phyloP scores from a whole-genome alignment of 2,888 invertebrate species.

The Callinectes sapidus region DNA sequence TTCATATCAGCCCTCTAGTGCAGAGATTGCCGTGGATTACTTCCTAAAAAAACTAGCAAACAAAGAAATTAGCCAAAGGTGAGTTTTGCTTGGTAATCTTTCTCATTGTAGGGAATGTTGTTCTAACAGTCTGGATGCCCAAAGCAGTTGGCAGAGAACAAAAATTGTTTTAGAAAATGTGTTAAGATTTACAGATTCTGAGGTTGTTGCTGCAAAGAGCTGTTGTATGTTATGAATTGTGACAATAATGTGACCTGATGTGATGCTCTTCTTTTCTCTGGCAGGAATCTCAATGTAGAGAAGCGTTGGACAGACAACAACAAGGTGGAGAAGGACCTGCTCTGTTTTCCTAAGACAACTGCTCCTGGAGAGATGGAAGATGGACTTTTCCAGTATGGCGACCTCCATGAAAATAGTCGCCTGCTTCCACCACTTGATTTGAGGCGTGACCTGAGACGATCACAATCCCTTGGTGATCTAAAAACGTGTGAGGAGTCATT shows the following conservation, averaged over 20 bases:
- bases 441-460: slow-evolving; percentile 76
- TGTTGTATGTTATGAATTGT: not conserved
- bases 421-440: slow-evolving; percentile 64
- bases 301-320: slow-evolving; percentile 62
- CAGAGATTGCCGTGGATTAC: slow-evolving; percentile 79
- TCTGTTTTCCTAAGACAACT: slow-evolving; percentile 74
- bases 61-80: slow-evolving; percentile 75
- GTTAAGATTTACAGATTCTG: too few relatives aligned
- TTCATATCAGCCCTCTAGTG: slow-evolving; percentile 76
- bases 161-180: not conserved
- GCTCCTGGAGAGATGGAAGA: slow-evolving; percentile 76
- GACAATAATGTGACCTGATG: not conserved
- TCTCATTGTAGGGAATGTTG: not conserved
- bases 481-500: slow-evolving; percentile 74
- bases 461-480: slow-evolving; percentile 79
- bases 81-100: not conserved
- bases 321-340: slow-evolving; percentile 72
- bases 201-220: not conserved
- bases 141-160: not conserved
- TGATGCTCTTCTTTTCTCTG: not conserved
- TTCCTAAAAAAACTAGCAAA: slow-evolving; percentile 79
- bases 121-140: not conserved
- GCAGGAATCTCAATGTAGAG: slow-evolving; percentile 74
- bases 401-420: slow-evolving; percentile 77
- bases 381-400: slow-evolving; percentile 79